Conservation (phyloP, 1,140 invertebrate species). For the Homalodisca vitripennis region DNA sequence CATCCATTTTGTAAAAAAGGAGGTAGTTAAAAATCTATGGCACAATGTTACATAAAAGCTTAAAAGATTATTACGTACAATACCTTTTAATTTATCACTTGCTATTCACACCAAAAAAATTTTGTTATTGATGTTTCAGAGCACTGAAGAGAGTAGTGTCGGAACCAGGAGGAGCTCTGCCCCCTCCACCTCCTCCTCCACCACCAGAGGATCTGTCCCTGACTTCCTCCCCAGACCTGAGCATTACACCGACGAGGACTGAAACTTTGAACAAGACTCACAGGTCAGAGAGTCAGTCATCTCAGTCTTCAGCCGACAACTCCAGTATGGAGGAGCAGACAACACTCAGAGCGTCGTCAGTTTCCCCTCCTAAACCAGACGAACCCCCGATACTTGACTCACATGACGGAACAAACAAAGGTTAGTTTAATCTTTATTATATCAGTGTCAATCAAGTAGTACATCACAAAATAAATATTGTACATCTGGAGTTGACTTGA, state of each 20-base stretch:
- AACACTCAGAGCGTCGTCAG: not conserved
- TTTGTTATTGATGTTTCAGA: slow-evolving; percentile 37
- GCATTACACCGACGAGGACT: not conserved
- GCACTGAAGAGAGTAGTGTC: slow-evolving; percentile 53
- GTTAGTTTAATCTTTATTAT: no score
- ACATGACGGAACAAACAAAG: no score
- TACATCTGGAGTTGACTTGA: no score
- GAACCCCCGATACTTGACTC: not conserved
- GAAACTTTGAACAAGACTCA: not conserved
- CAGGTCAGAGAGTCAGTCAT: not conserved
- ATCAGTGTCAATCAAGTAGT: no score
- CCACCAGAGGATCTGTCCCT: slow-evolving; percentile 29
- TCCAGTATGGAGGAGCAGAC: slow-evolving; percentile 8
- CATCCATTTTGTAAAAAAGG: no score
- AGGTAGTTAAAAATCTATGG: no score
- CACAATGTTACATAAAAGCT: no score
- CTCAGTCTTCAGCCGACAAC: slow-evolving; percentile 3
- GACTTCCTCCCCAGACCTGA: slow-evolving; percentile 23
- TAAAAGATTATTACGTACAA: no score
- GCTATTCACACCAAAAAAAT: no score
- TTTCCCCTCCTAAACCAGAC: not conserved
- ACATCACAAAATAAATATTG: no score
- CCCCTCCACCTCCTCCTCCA: slow-evolving; percentile 46
- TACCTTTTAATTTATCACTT: no score
- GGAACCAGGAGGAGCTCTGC: slow-evolving; percentile 49